phyloP scores from a whole-genome alignment of 2,113 vertebrate genomes.

The Circaetus cinerascens region DNA sequence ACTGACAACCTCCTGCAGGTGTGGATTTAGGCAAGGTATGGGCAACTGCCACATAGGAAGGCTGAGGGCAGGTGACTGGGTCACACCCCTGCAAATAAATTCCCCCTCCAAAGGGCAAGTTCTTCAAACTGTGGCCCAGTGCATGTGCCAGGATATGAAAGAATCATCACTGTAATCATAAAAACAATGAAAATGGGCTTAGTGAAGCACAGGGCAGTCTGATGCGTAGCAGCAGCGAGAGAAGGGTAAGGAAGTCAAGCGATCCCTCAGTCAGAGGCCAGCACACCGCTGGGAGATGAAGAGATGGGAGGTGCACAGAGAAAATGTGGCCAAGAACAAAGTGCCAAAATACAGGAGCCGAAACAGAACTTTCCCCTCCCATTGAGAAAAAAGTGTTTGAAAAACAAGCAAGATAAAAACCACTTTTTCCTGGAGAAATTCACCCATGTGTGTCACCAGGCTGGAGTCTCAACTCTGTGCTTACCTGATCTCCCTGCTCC shows the following conservation, averaged over 20 bases:
- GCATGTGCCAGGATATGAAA: background rate
- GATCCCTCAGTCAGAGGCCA: constrained; percentile 24
- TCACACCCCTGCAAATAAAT: background rate
- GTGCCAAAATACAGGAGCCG: background rate
- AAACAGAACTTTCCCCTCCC: constrained; percentile 4
- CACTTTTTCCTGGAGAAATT: background rate
- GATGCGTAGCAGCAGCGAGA: constrained; percentile 41
- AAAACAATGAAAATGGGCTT: background rate
- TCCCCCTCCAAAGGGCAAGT: background rate
- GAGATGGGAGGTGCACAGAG: constrained; percentile 21
- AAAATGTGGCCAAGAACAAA: constrained; percentile 6
- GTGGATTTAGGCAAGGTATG: background rate
- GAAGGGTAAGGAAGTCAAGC: constrained; percentile 70
- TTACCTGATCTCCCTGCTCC: background rate
- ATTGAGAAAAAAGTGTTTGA: background rate
- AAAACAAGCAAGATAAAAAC: background rate
- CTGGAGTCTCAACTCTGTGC: background rate
- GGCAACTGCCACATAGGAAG: background rate
- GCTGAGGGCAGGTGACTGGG: background rate
- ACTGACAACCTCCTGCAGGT: background rate
- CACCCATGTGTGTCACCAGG: background rate
- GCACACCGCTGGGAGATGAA: background rate
- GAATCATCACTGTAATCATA: background rate
- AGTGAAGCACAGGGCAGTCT: background rate
- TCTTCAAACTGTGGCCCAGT: background rate